Evolutionary conservation across 2,797 vertebrate species (phyloP).

Genomic region (Gambusia yucatana): DNA sequence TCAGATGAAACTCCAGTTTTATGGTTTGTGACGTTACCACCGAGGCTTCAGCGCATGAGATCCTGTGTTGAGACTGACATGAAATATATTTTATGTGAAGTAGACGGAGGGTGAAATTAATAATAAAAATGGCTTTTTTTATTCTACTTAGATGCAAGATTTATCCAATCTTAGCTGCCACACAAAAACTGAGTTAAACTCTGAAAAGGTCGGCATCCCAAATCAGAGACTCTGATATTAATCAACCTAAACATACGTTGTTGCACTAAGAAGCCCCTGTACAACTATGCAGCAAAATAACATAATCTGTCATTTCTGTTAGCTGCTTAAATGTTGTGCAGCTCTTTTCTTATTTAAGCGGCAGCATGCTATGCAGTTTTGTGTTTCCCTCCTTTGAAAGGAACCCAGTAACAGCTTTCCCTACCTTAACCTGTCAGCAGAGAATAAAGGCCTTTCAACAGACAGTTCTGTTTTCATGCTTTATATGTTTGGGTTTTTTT

Average conservation of each 20-base stretch:
- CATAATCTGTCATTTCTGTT: constrained; percentile 6
- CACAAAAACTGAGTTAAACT: background rate
- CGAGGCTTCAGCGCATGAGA: background rate
- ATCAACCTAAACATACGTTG: background rate
- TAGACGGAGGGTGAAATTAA: no score
- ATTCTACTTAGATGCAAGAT: background rate
- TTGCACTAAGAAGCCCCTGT: background rate
- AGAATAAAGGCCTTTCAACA: constrained; percentile 12
- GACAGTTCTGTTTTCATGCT: constrained; percentile 41
- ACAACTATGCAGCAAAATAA: background rate
- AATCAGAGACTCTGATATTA: background rate
- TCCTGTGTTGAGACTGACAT: background rate
- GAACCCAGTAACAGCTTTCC: constrained; percentile 23
- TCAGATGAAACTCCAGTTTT: background rate
- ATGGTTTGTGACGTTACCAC: background rate
- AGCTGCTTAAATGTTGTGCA: constrained; percentile 8
- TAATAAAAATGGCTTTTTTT: no score
- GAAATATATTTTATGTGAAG: background rate
- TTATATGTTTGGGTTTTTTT: background rate
- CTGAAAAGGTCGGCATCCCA: background rate
- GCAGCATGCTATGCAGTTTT: background rate
- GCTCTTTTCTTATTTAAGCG: background rate
- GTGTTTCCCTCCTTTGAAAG: constrained; percentile 1
- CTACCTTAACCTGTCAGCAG: constrained; percentile 24
- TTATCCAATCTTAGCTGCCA: background rate